Evolutionary conservation across 2,888 invertebrate genomes (phyloP), one percentile per base, ranked within the genome.

Genomic region (Beris chalybata): DNA sequence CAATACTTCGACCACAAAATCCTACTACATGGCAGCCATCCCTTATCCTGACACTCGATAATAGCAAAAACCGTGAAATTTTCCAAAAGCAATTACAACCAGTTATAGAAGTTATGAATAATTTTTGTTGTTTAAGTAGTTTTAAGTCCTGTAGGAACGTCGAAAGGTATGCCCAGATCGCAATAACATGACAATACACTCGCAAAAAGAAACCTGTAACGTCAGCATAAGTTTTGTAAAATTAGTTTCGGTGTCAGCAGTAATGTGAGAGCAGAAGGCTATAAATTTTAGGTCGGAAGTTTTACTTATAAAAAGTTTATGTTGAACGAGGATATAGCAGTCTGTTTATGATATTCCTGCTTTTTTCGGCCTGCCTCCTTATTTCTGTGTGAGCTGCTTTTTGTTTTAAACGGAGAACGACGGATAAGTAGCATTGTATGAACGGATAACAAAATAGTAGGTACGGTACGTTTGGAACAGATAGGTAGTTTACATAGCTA

Each of bases 201-300:
- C 30, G 45, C 6, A 61, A 32, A 61, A 61, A 61, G 50, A 22
- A 22, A 59, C 9, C 32, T n/a, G 15, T 50, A 61, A 4, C 64
- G 64, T 64, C 64, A 64, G 64, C 64, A 54, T 64, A 64, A 64
- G 64, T 64, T 64, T 44, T 44, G 54, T 64, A 67, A 64, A 64
- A 58, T 64, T 67, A 53, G 58, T 64, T 54, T 56, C 64, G 45
- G 63, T 65, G 63, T 65, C 64, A 59, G 57, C 55, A 58, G 55
- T 54, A 67, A 67, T 65, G 29, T 52, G 50, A 61, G 65, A 59
- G 56, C 61, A 65, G 55, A 65, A 44, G 65, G 61, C 65, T 65
- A 67, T 67, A 67, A 67, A 67, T 67, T 67, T 55, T 29, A 54
- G 55, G 67, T 52, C 59, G 61, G 52, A 50, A 61, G 64, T 65